Base-by-base conservation (phyloP, 2,113 vertebrate genomes). In the Caretta caretta region DNA sequence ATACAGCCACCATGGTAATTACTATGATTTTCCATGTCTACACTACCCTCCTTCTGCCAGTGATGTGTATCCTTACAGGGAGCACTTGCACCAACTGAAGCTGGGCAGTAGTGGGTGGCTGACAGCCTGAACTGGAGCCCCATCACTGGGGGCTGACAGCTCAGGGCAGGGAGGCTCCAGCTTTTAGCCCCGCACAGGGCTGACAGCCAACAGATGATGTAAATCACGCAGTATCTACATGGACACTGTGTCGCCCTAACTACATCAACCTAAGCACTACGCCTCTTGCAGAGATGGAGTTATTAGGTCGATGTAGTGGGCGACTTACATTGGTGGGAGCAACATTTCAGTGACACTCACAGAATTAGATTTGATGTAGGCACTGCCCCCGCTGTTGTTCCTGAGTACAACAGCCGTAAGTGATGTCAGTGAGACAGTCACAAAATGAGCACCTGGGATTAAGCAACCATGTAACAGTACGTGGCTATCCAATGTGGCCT, bases 401-500 rank as follows among this genome's bases (percentile, higher is more conserved):
- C 4, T 0, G 81, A 94, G 75, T 51, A 81, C 42, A 81, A 85
- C 3, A 1, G 89, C 85, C 80, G 2, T 27, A 92, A 85, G 53
- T 78, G 84, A 85, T 72, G 80, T 53, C 90, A 86, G 94, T 83
- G 38, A 16, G 4, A 84, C 65, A 72, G 65, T 69, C n/a, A 80
- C 92, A 93, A 95, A 93, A 57, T 65, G 29, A 0, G 89, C 89
- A 96, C 90, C 94, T 97, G 95, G 95, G 95, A 92, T 97, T 95
- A 94, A 96, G 90, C 87, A 90, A 93, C 80, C 75, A 49, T 93
- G 94, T 89, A 92, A 96, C 88, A 79, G 94, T 94, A 94, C 81
- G 24, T 91, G 94, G 92, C 90, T 95, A 94, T 95, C 95, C 97
- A 95, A 86, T 93, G 92, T 90, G 92, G 95, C 92, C 92, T 35